Percentiles rank a stretch among this genome's conserved stretches.
Conservation (phyloP, 2,888 invertebrate genomes). For the Icerya purchasi region DNA sequence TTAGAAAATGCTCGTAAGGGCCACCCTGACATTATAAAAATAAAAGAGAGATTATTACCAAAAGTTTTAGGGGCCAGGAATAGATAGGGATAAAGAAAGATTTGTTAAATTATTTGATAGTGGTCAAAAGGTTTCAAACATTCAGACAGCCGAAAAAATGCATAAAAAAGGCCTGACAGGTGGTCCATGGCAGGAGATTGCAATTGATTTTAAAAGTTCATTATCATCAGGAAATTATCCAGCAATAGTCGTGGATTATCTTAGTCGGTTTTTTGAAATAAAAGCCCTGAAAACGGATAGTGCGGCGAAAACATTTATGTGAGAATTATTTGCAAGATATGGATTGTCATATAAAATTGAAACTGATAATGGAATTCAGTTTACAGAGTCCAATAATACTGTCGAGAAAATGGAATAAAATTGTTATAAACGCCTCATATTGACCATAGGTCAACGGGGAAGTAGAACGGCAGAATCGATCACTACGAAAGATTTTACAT, state of each 20-base stretch:
- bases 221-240: background rate
- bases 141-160: background rate
- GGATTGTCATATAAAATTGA: background rate
- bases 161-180: background rate
- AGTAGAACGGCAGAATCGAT: background rate
- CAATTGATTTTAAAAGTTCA: background rate
- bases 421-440: background rate
- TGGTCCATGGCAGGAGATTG: background rate
- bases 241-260: background rate
- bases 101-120: background rate
- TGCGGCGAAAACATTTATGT: background rate
- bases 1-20: constrained; percentile 12
- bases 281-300: background rate
- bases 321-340: background rate
- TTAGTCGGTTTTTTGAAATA: background rate
- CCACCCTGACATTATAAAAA: constrained; percentile 9
- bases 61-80: constrained; percentile 8
- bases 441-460: background rate
- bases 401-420: background rate
- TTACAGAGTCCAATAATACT: background rate
- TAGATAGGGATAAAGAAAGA: constrained; percentile 1
- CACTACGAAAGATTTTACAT: background rate
- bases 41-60: background rate
- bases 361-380: background rate
- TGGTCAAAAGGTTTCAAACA: background rate